Conservation (phyloP, 2,888 invertebrate genomes). For the Callyntrura sp. region DNA sequence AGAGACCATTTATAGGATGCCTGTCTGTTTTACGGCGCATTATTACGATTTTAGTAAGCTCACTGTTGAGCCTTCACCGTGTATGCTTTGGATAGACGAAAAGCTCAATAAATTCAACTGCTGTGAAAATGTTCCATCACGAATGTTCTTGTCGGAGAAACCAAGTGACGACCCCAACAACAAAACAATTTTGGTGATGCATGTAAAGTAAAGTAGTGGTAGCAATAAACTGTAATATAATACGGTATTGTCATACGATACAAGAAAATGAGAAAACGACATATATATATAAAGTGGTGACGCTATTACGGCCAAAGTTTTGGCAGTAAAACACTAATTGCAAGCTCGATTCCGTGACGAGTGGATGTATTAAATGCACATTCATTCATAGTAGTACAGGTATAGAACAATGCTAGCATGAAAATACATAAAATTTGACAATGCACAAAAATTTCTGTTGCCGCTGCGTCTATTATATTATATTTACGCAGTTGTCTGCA, state of each 20-base stretch:
- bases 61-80: background rate
- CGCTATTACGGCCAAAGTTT: conserved; percentile 59
- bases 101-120: conserved; percentile 38
- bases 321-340: conserved; percentile 75
- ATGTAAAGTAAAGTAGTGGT: background rate
- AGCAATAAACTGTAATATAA: conserved; percentile 26
- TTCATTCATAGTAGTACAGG: conserved; percentile 5
- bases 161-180: conserved; percentile 57
- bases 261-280: conserved; percentile 11
- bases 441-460: background rate
- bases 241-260: background rate
- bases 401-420: conserved; percentile 25
- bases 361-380: conserved; percentile 53
- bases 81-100: background rate
- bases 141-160: conserved; percentile 50
- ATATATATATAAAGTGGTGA: background rate
- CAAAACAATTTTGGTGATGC: conserved; percentile 24
- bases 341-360: conserved; percentile 74
- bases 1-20: too few relatives aligned
- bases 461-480: background rate
- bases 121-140: conserved; percentile 65
- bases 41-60: background rate
- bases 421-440: conserved; percentile 49
- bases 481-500: conserved; percentile 22
- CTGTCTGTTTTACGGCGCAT: too few relatives aligned